phyloP scores from a whole-genome alignment of 2,888 invertebrate genomes.

The Parasteatoda lunata region DNA sequence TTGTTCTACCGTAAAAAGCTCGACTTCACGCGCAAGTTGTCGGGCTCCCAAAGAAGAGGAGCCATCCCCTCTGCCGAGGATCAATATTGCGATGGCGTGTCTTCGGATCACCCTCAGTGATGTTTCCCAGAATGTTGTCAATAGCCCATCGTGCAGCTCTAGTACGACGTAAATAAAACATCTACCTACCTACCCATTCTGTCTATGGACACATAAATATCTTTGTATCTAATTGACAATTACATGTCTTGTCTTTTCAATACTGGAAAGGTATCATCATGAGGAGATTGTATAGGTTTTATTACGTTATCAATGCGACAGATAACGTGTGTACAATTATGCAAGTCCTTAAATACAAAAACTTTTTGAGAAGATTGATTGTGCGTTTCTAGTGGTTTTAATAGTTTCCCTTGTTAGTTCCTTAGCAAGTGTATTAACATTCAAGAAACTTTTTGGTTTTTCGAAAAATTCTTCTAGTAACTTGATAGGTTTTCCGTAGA shows the following conservation, averaged over 20 bases:
- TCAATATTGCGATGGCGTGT: no score
- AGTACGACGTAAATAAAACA: no score
- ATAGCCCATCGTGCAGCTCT: no score
- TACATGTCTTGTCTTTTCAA: background rate
- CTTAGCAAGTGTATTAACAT: conserved; percentile 8
- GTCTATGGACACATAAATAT: background rate
- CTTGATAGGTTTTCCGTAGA: conserved; percentile 2
- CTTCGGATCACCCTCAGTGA: no score
- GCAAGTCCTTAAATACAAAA: conserved; percentile 14
- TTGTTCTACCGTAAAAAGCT: no score
- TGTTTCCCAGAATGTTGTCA: no score
- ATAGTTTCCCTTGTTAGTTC: background rate
- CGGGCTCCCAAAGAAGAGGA: no score
- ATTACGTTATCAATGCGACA: background rate
- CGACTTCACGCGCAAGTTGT: no score
- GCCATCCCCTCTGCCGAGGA: no score
- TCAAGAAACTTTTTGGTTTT: background rate
- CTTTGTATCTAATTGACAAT: background rate
- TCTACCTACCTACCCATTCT: no score
- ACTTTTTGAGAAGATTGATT: background rate
- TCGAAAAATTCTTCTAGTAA: conserved; percentile 17
- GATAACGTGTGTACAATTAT: background rate
- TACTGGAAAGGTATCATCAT: background rate
- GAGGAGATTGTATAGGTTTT: background rate
- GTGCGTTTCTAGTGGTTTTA: background rate